Base-by-base conservation (phyloP, 2,113 vertebrate genomes). In the Seriola aureovittata region DNA sequence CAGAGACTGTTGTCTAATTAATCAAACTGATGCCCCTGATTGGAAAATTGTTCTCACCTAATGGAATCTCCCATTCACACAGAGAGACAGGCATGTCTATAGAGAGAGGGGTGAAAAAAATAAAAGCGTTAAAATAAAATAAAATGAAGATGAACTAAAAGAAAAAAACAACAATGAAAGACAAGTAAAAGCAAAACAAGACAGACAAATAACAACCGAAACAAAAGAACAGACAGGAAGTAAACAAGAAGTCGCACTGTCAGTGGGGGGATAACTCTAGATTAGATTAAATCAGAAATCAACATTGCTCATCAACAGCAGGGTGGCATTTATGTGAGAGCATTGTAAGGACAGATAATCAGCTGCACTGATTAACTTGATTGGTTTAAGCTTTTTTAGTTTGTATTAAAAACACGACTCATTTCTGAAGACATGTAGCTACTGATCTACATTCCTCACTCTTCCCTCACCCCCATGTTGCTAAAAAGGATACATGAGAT, bases 1-100 rank as follows among this genome's bases (percentile, higher is more conserved):
- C 34, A 2, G 3, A 75, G 14, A 38, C 54, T 23, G 46, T 13
- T 16, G 2, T 48, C 55, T 81, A 70, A 84, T 86, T 75, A 75
- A 88, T 90, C 74, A 86, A 78, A 79, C 46, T 14, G 63, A 34
- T 38, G 9, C 12, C 52, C 29, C 72, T 85, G 79, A 85, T 76
- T 84, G 63, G 71, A 63, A 78, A 84, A 84, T 84, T 62, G 64
- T 68, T 73, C 63, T 54, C 75, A 74, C 40, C 25, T 86, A 76
- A 75, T 74, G 68, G 12, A 57, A 75, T 42, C 58, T 71, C 80
- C 34, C 16, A 52, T 50, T 85, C 72, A 63, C 1, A 25, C 57
- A 69, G 73, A 57, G 84, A 78, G 2, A 44, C 5, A 29, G 66
- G 58, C 54, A 54, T 14, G 29, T 6, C 7, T 50, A 25, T 42